These are phyloP conservation scores for Helarctos malayanus DNA, from an alignment of 2,797 vertebrate genomes.

Conservation along the genomic window DNA sequence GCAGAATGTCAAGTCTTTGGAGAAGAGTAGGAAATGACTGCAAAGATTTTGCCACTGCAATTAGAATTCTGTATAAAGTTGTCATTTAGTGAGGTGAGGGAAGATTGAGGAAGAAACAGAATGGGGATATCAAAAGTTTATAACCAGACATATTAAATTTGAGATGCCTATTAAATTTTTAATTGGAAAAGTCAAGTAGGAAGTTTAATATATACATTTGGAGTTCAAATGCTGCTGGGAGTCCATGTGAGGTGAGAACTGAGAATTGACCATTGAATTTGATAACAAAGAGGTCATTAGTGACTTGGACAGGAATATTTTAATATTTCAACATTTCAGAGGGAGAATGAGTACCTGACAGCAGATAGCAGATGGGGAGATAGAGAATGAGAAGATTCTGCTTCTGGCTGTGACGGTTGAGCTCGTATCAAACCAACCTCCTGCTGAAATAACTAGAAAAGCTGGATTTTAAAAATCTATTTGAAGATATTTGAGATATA, in stretches of 20 bases:
- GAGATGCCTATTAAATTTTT: slow-evolving; percentile 47
- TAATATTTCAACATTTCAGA: background rate
- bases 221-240: slow-evolving; percentile 8
- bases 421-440: background rate
- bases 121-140: slow-evolving; percentile 2
- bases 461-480: background rate
- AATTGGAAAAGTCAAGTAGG: slow-evolving; percentile 38
- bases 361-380: background rate
- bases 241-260: background rate
- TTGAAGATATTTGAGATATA: background rate
- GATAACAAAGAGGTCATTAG: background rate
- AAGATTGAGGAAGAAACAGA: background rate
- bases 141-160: background rate
- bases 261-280: slow-evolving; percentile 16
- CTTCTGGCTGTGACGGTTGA: background rate
- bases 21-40: background rate
- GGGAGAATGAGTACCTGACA: background rate
- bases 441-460: slow-evolving; percentile 56
- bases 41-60: background rate
- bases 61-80: slow-evolving; percentile 26
- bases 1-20: background rate
- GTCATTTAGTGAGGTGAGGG: background rate
- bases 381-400: background rate
- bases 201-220: background rate
- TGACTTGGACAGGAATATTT: slow-evolving; percentile 19